A percentile compares a stretch with the other conserved stretches of the same genome.
phyloP scores from a whole-genome alignment of 2,797 vertebrate genomes.

The Margarornis squamiger region DNA sequence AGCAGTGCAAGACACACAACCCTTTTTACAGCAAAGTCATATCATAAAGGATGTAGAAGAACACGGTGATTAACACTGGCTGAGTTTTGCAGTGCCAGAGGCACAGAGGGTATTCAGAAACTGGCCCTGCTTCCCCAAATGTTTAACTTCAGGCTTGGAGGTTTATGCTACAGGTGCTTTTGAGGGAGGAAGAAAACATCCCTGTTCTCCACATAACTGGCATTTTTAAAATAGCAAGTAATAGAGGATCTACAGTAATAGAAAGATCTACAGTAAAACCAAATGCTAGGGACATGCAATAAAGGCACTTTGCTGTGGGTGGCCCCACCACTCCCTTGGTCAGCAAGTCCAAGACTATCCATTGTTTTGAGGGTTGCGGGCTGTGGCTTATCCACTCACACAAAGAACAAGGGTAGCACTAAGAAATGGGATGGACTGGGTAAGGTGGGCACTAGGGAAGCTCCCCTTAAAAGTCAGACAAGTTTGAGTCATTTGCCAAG shows the following conservation, averaged over 20 bases:
- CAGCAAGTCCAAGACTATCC: fast-evolving
- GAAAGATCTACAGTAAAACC: background rate
- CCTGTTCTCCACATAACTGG: background rate
- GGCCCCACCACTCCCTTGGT: fast-evolving
- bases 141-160: background rate
- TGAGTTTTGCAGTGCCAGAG: background rate
- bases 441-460: background rate
- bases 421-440: background rate
- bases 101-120: fast-evolving
- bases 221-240: fast-evolving
- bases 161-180: background rate
- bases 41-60: background rate
- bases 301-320: background rate
- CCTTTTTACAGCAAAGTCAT: background rate
- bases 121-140: background rate
- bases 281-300: fast-evolving
- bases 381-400: background rate
- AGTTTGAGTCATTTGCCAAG: background rate
- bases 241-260: background rate
- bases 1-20: background rate
- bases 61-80: fast-evolving
- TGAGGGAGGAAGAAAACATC: background rate
- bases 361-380: fast-evolving
- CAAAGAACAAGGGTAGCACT: fast-evolving
- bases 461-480: background rate